A percentile compares a stretch with the other conserved stretches of the same genome.
Evolutionary conservation across 2,797 vertebrate species (phyloP).

Genomic region (Sciurus carolinensis): DNA sequence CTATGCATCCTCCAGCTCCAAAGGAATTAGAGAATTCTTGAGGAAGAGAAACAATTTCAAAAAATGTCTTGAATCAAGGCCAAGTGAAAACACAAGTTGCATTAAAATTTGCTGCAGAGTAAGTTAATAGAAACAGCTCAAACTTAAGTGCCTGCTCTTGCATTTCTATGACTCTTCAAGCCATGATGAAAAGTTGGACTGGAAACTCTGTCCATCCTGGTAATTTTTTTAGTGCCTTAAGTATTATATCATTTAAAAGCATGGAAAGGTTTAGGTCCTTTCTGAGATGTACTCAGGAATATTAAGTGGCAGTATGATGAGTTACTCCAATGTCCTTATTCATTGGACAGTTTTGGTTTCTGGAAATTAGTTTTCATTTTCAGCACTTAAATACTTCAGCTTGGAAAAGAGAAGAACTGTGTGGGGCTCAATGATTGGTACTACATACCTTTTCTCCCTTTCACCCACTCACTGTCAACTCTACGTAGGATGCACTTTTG

Average conservation of each 20-base stretch:
- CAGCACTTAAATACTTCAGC: slow-evolving; percentile 7
- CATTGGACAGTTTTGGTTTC: not conserved
- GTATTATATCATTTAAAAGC: not conserved
- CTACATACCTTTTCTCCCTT: not conserved
- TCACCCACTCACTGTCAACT: not conserved
- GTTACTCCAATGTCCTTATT: not conserved
- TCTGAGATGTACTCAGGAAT: not conserved
- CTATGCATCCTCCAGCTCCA: slow-evolving; percentile 52
- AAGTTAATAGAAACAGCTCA: not conserved
- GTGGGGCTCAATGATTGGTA: not conserved
- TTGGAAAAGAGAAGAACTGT: not conserved
- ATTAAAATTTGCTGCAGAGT: slow-evolving; percentile 13
- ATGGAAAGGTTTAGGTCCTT: not conserved
- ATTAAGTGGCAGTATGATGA: not conserved
- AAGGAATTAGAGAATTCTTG: slow-evolving; percentile 61
- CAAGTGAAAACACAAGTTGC: not conserved
- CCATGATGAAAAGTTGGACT: not conserved
- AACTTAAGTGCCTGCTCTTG: not conserved
- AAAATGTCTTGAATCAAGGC: slow-evolving; percentile 62
- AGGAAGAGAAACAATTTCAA: not conserved
- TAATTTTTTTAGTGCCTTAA: not conserved
- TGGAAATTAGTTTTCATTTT: not conserved
- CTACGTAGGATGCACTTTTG: not conserved
- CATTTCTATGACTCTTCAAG: not conserved
- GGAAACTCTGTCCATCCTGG: not conserved